Conservation (phyloP, 2,888 invertebrate genomes). For the Philhelius pedissequus region DNA sequence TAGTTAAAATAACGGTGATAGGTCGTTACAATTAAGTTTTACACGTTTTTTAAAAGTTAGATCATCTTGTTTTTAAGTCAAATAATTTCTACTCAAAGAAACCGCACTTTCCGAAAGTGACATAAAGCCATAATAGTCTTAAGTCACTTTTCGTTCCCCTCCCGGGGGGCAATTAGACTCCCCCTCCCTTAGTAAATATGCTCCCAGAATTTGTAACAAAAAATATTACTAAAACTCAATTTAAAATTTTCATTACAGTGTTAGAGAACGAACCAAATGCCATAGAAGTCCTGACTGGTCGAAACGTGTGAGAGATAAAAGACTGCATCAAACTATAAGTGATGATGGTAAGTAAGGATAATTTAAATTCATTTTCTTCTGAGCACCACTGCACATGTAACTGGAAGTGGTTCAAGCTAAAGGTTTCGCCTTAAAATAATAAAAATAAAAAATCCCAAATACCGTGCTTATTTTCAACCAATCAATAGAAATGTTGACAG, state of each 20-base stretch:
- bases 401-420: neutral
- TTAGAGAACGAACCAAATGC: conserved; percentile 76
- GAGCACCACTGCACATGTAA: conserved; percentile 14
- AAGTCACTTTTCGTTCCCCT: too few species aligned
- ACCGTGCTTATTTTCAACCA: neutral
- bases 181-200: too few species aligned
- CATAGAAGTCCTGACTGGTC: conserved; percentile 79
- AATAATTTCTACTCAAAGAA: too few species aligned
- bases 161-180: too few species aligned
- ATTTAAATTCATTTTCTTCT: neutral
- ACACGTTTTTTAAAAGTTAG: too few species aligned
- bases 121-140: too few species aligned
- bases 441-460: neutral
- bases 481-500: neutral
- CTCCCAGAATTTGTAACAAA: too few species aligned
- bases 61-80: too few species aligned
- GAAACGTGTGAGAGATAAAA: conserved; percentile 77
- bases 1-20: too few species aligned
- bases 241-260: conserved; percentile 71
- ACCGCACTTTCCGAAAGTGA: too few species aligned
- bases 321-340: conserved; percentile 75
- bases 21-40: too few species aligned
- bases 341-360: conserved; percentile 75
- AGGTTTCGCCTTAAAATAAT: neutral
- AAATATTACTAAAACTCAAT: neutral